Conservation (phyloP, 2,888 invertebrate species). For the Theretra japonica region DNA sequence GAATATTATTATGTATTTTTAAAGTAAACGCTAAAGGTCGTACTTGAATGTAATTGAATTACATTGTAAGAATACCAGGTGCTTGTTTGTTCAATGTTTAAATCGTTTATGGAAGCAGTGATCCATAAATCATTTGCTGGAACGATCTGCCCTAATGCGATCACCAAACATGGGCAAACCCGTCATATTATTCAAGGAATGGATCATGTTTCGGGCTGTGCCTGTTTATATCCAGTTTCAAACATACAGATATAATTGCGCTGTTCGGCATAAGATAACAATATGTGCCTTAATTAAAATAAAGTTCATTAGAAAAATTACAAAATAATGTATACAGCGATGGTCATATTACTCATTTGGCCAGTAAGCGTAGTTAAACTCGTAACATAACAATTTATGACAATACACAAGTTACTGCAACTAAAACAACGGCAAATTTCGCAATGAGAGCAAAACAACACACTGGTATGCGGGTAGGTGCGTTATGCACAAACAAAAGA, state of each 20-base stretch:
- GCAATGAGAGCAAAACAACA: constrained; percentile 35
- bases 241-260: no score
- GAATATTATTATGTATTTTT: background rate
- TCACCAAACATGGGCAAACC: no score
- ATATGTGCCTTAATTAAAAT: background rate
- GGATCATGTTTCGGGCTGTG: no score
- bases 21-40: background rate
- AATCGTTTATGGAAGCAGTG: background rate
- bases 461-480: constrained; percentile 32
- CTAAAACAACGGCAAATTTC: constrained; percentile 33
- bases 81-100: background rate
- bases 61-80: background rate
- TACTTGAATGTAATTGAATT: background rate
- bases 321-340: background rate
- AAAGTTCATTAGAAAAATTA: background rate
- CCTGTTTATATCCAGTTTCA: no score
- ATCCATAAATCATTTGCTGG: background rate
- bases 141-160: no score
- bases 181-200: no score
- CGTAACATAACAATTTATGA: constrained; percentile 41
- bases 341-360: constrained; percentile 1
- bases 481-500: constrained; percentile 49
- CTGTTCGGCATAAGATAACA: background rate
- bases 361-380: background rate
- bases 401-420: constrained; percentile 38